These are phyloP conservation scores for Oncorhynchus keta DNA, from an alignment of 2,113 vertebrate genomes.

Conservation along the genomic window DNA sequence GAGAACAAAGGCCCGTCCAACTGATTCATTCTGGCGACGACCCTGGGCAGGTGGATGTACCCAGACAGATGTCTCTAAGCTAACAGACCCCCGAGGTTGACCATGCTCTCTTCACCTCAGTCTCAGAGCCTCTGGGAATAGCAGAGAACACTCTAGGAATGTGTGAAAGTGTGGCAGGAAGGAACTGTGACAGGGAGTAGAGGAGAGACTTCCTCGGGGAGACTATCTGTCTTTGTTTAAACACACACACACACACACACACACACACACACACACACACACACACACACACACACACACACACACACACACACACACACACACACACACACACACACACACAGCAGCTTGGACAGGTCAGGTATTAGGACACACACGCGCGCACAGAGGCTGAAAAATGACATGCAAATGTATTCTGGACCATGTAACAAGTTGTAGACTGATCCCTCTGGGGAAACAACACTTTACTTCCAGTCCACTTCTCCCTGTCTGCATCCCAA, in stretches of 20 bases:
- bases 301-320: background rate
- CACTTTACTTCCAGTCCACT: conserved; percentile 52
- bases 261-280: conserved; percentile 5
- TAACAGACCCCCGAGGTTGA: background rate
- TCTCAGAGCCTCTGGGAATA: background rate
- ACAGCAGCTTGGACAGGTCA: background rate
- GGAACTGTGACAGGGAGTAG: background rate
- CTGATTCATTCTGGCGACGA: too few species aligned
- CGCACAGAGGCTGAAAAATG: conserved; percentile 15
- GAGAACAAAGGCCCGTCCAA: too few species aligned
- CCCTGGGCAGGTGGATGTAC: background rate
- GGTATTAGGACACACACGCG: background rate
- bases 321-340: background rate
- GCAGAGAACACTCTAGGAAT: background rate
- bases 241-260: conserved; percentile 2
- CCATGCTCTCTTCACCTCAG: background rate
- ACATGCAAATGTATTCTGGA: conserved; percentile 24
- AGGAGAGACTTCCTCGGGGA: background rate
- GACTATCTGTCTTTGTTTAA: background rate
- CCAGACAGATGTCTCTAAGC: background rate
- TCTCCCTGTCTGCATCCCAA: background rate
- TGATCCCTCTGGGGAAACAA: conserved; percentile 38
- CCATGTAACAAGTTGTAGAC: conserved; percentile 8
- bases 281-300: conserved; percentile 5
- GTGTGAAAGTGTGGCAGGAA: background rate